Evolutionary conservation across 2,797 vertebrate species (phyloP), one percentile per base, ranked within the genome.

Genomic region (Chrosomus eos): DNA sequence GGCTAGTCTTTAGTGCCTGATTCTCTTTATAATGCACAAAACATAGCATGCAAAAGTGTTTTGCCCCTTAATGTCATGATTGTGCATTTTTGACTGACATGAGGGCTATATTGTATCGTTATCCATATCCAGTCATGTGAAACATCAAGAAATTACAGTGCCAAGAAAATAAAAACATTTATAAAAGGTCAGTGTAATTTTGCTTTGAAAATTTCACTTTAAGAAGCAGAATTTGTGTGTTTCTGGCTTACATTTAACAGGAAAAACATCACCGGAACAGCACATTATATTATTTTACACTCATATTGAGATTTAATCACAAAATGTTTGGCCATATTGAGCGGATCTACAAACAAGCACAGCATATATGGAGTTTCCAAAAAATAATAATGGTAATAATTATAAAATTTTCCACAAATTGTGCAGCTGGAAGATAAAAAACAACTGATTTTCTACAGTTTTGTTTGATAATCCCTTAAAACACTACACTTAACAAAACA

Each of bases 91-190:
- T 31, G 19, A 14, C 38, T 21, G n/a, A 14, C 10, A 0, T 36
- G 11, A 3, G 1, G 7, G 28, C n/a, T 31, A 38, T 71, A 31
- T 7, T 23, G 16, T 45, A 45, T 13, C 18, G 0, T 51, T 2
- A 51, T 81, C n/a, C 48, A 28, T 2, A 51, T 81, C n/a, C 48
- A 28, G 33, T 0, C 36, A 19, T 19, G 23, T 26, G 14, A 81
- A 71, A 60, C 40, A 53, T 71, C 38, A 72, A 31, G 23, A 60
- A 60, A n/a, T n/a, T 23, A 45, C 7, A 72, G 36, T 23, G n/a
- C 66, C 66, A 60, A 60, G 67, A 81, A 23, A 53, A 45, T 31
- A 36, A 81, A 58, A 60, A 60, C 11, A 18, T 58, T 40, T 43
- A 19, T 4, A 23, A 72, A 72, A 81, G 36, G 53, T 28, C 66